Percentiles rank a stretch among this genome's conserved stretches.
Evolutionary conservation across 1,140 invertebrate species (phyloP).

Genomic region (Drosophila sulfurigaster): DNA sequence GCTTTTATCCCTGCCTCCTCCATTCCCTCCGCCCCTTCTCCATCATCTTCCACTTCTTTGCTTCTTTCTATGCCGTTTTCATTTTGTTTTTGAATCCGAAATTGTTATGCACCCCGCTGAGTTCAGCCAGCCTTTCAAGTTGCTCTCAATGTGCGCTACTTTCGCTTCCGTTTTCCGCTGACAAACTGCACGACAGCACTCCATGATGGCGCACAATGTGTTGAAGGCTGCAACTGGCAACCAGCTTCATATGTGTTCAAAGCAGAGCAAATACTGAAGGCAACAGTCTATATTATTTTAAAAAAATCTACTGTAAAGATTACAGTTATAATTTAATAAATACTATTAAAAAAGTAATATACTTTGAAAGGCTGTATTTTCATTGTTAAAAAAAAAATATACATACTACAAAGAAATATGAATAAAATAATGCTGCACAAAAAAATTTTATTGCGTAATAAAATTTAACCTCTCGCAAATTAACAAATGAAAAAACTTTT

Average conservation of each 20-base stretch:
- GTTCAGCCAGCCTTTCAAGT: constrained; percentile 5
- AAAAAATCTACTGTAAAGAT: neutral
- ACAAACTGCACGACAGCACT: constrained; percentile 32
- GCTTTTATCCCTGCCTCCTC: constrained; percentile 27
- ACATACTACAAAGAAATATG: too few species aligned
- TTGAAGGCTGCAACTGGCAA: constrained; percentile 14
- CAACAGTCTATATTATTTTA: neutral
- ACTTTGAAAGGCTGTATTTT: too few species aligned
- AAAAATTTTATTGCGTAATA: too few species aligned
- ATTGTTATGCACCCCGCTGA: constrained; percentile 65
- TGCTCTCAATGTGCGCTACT: constrained; percentile 46
- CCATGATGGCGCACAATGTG: neutral
- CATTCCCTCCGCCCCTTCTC: constrained; percentile 76
- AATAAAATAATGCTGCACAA: too few species aligned
- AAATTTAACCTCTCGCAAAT: too few species aligned
- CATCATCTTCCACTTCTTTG: constrained; percentile 86
- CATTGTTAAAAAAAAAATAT: too few species aligned
- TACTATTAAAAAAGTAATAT: too few species aligned
- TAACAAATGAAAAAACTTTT: too few species aligned
- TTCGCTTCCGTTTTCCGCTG: constrained; percentile 34
- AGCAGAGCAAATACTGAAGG: neutral
- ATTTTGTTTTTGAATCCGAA: constrained; percentile 86
- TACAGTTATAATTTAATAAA: too few species aligned
- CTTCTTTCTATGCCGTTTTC: constrained; percentile 89
- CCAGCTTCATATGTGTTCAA: neutral